Percentiles rank a stretch among this genome's conserved stretches.
These are phyloP conservation scores for Heliconius eleuchia DNA, from an alignment of 1,140 invertebrate genomes.

Conservation along the genomic window DNA sequence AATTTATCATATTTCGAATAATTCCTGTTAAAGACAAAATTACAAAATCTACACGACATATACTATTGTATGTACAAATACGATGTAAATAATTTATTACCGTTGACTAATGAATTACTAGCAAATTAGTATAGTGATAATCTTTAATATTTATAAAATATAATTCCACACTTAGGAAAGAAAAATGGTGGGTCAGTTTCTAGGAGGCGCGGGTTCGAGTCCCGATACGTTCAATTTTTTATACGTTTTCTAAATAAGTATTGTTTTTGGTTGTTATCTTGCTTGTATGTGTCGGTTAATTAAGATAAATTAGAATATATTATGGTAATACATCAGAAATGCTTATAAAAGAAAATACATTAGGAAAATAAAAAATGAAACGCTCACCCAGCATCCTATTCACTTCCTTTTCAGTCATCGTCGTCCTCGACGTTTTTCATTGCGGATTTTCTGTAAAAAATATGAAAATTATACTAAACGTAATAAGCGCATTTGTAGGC, in stretches of 20 bases:
- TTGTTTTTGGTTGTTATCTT: not conserved
- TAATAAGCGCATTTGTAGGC: too few species aligned
- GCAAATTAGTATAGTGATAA: not conserved
- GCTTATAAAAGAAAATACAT: not conserved
- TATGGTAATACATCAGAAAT: not conserved
- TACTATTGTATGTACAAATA: not conserved
- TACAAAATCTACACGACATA: not conserved
- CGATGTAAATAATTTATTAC: not conserved
- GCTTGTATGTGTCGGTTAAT: not conserved
- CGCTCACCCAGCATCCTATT: slow-evolving; percentile 77
- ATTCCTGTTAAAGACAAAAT: not conserved
- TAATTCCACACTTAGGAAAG: too few species aligned
- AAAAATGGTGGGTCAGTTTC: too few species aligned
- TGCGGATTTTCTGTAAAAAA: slow-evolving; percentile 58
- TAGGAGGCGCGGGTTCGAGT: too few species aligned
- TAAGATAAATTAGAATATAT: not conserved
- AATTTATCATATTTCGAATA: too few species aligned
- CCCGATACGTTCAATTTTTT: too few species aligned
- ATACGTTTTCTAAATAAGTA: too few species aligned
- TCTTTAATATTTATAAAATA: too few species aligned
- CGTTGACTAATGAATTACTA: not conserved
- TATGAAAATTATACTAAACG: not conserved
- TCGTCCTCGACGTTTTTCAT: slow-evolving; percentile 74
- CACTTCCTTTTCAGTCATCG: slow-evolving; percentile 76
- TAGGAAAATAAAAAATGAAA: not conserved